Evolutionary conservation across 2,888 invertebrate genomes (phyloP), one percentile per base, ranked within the genome.

Genomic region (Thysanoteuthis rhombus): DNA sequence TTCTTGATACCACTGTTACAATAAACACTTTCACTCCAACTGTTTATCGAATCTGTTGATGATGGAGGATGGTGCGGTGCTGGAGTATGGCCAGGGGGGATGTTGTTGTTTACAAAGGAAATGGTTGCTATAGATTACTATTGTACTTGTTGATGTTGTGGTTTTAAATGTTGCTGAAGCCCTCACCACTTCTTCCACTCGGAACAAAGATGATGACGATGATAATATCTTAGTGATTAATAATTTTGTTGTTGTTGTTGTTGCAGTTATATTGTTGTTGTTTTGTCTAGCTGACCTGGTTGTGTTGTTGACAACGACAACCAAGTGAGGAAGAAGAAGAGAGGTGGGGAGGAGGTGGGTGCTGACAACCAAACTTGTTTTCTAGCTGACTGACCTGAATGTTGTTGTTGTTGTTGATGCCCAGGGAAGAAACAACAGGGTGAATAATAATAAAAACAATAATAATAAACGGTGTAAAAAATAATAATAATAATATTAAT

Each of bases 81-180:
- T n/a, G 19, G 75, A 75, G n/a, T 75, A 8, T 12, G 75, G 75
- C 4, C 1, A 19, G n/a, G 12, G 75, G n/a, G 12, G 75, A 4
- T 36, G 75, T 75, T 75, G 75, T 75, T 75, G 75, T 75, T 75
- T 75, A 75, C 75, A n/a, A 75, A 75, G 58, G 58, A 58, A 75
- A 75, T 75, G 75, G 75, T 75, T 75, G 75, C 75, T 75, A 75
- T n/a, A 75, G 75, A 75, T 75, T 75, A 75, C 75, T n/a, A 75
- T 75, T 75, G 75, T 75, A 75, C 75, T 75, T 75, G 75, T 75
- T 75, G 75, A 36, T 75, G 75, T 75, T 75, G 75, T 32, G n/a
- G 75, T n/a, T 75, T 75, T 75, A 36, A n/a, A n/a, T 75, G 75
- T 75, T n/a, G 12, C n/a, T 36, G 75, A n/a, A 75, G n/a, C 12